Percentiles rank a stretch among this genome's conserved stretches.
phyloP scores from a whole-genome alignment of 2,797 vertebrate species.

The Eulemur albifrons region DNA sequence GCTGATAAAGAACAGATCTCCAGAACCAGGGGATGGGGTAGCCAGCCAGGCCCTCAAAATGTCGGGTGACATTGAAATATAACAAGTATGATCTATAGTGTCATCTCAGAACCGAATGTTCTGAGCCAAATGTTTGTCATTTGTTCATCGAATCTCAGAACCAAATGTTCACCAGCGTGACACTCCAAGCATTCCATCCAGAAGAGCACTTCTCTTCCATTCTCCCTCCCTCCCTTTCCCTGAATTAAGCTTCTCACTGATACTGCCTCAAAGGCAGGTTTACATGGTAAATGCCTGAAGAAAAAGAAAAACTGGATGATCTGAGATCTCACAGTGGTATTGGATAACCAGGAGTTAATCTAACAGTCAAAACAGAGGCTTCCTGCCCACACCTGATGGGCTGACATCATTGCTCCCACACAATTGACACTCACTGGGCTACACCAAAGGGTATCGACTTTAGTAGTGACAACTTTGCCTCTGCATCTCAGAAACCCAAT shows the following conservation, averaged over 20 bases:
- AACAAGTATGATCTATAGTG: not conserved
- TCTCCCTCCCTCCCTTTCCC: not conserved
- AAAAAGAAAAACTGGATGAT: not conserved
- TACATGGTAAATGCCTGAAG: not conserved
- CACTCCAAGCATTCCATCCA: not conserved
- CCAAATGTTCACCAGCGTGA: not conserved
- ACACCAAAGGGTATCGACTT: not conserved
- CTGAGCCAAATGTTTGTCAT: not conserved
- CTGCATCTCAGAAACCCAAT: not conserved
- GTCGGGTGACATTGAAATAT: not conserved
- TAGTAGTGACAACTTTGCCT: not conserved
- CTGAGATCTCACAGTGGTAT: not conserved
- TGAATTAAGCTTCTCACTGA: not conserved
- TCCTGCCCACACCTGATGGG: not conserved
- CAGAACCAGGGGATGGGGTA: not conserved
- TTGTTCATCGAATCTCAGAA: not conserved
- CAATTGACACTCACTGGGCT: not conserved
- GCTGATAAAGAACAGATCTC: not conserved
- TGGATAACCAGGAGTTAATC: not conserved
- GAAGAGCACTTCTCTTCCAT: not conserved
- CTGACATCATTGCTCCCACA: not conserved
- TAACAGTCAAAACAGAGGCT: not conserved
- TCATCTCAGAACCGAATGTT: not conserved
- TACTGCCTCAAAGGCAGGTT: not conserved
- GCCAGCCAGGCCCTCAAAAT: not conserved